These are phyloP conservation scores for Brachypteracias leptosomus DNA, from an alignment of 2,113 vertebrate species.

Conservation along the genomic window DNA sequence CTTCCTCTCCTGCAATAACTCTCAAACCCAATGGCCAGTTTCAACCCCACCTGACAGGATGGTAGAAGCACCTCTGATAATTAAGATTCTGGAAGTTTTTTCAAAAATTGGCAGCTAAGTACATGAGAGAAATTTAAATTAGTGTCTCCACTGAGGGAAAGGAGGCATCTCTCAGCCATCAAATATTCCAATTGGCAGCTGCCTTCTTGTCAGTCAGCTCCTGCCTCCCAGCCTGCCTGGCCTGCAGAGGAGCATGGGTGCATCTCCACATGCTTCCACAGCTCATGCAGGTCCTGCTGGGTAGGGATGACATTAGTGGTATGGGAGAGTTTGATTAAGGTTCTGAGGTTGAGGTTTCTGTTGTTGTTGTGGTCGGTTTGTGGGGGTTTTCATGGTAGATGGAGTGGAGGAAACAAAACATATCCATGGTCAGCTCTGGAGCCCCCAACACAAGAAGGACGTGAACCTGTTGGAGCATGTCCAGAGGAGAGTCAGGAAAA, in stretches of 20 bases:
- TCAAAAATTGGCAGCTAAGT: not conserved
- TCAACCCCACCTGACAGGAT: not conserved
- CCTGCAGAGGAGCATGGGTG: not conserved
- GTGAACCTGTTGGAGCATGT: too few species aligned
- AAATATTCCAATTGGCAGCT: not conserved
- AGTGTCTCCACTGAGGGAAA: not conserved
- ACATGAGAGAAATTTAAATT: conserved; percentile 33
- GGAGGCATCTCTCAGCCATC: not conserved
- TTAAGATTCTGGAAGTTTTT: not conserved
- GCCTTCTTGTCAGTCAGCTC: not conserved
- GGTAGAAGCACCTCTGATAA: not conserved
- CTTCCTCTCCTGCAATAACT: not conserved
- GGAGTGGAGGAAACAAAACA: not conserved
- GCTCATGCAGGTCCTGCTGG: not conserved
- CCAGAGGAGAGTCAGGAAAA: too few species aligned
- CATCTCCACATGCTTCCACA: not conserved
- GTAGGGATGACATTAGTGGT: not conserved
- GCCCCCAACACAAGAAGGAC: too few species aligned
- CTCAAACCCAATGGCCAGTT: not conserved
- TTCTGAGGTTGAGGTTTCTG: not conserved
- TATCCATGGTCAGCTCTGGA: too few species aligned
- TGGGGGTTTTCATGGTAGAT: not conserved
- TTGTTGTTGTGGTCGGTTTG: not conserved
- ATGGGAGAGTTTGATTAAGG: not conserved
- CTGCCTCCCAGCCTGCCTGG: not conserved